Percentiles rank a stretch among this genome's conserved stretches.
Conservation (phyloP, 2,113 vertebrate genomes). For the Myotis yumanensis region DNA sequence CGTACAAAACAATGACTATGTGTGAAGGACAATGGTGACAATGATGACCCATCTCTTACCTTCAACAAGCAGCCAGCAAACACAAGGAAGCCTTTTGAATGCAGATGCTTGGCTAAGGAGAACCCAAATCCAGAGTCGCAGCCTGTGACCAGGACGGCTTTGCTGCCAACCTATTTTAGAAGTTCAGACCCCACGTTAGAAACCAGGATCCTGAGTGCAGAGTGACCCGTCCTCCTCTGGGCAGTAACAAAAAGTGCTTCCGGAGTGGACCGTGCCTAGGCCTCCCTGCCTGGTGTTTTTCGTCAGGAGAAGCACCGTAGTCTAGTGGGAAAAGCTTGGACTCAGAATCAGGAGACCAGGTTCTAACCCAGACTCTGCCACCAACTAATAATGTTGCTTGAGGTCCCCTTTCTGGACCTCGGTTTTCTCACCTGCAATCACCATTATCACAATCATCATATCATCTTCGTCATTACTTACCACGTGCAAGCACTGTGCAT, state of each 20-base stretch:
- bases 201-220: neutral
- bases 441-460: neutral
- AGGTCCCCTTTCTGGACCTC: neutral
- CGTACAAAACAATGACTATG: neutral
- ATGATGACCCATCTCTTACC: slow-evolving; percentile 76
- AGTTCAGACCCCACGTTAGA: slow-evolving; percentile 48
- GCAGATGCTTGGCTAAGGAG: slow-evolving; percentile 85
- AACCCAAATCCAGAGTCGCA: slow-evolving; percentile 89
- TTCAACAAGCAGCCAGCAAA: slow-evolving; percentile 88
- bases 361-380: neutral
- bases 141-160: slow-evolving; percentile 86
- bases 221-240: neutral
- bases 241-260: slow-evolving; percentile 60
- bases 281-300: neutral
- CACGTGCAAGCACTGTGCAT: neutral
- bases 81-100: slow-evolving; percentile 84
- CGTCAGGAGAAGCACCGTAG: neutral
- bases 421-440: neutral
- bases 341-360: neutral
- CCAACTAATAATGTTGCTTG: neutral
- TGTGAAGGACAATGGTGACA: neutral
- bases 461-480: neutral
- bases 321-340: no score
- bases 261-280: slow-evolving; percentile 25
- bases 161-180: slow-evolving; percentile 79